A percentile compares a stretch with the other conserved stretches of the same genome.
Evolutionary conservation across 2,888 invertebrate genomes (phyloP).

Genomic region (Philhelius pedissequus): DNA sequence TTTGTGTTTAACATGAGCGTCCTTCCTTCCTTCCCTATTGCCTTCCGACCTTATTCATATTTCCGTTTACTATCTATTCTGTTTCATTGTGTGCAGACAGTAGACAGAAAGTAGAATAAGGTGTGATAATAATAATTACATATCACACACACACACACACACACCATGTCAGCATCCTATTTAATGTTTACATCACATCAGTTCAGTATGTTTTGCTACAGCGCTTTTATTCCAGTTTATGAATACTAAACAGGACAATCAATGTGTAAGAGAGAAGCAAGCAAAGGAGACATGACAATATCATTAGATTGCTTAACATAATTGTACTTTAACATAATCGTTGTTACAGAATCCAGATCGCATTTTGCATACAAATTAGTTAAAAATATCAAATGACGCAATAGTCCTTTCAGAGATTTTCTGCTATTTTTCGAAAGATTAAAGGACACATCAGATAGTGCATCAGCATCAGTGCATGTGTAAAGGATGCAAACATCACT

Average conservation of each 20-base stretch:
- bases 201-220: slow-evolving; percentile 4
- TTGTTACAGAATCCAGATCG: slow-evolving; percentile 39
- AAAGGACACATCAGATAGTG: background rate
- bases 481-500: background rate
- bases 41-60: background rate
- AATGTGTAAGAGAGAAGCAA: background rate
- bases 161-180: slow-evolving; percentile 10
- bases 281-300: slow-evolving; percentile 7
- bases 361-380: slow-evolving; percentile 58
- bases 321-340: slow-evolving; percentile 58
- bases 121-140: slow-evolving; percentile 60
- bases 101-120: background rate
- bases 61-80: background rate
- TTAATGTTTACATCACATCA: background rate
- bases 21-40: slow-evolving; percentile 8
- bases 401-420: slow-evolving; percentile 10
- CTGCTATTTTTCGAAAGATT: background rate
- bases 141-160: too few relatives aligned
- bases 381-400: slow-evolving; percentile 39
- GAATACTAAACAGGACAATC: slow-evolving; percentile 51
- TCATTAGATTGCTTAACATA: slow-evolving; percentile 57
- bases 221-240: slow-evolving; percentile 30
- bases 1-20: background rate
- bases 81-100: background rate
- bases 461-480: too few relatives aligned